Evolutionary conservation across 1,140 invertebrate genomes (phyloP), one percentile per base, ranked within the genome.

Genomic region (Drosophila tristis): DNA sequence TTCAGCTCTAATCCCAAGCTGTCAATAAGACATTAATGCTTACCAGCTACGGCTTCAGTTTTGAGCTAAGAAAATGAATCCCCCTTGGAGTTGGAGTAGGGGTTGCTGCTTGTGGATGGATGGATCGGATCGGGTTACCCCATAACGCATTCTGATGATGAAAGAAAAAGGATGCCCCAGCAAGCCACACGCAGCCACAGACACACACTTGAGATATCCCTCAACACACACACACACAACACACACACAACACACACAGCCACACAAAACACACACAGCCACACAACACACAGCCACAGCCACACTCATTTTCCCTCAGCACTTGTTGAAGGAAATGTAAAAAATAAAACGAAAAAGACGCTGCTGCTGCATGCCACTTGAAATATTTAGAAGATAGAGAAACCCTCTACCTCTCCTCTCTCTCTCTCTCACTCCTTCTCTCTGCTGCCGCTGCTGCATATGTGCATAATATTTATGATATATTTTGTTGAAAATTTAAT

Each of bases 1-100:
- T 82, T 78, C 66, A 13, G 70, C 67, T 89, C 82, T 86, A 86
- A 86, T 86, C 82, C 84, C 56, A 71, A 82, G 82, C 82, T 86
- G 82, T 86, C 82, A 86, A 86, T 86, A 87, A 86, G 82, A 86
- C 84, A 86, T 86, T 86, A 89, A 86, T 78, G 82, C 82, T 68
- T 25, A 31, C 60, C 64, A 70, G 50, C 55, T 72, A 57, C 73
- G 57, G 60, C 63, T 68, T 57, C 50, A 66, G 64, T 39, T 5
- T 39, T 39, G 35, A 39, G 35, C 35, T 13, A 39, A 39, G 35
- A 39, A 39, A 39, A 39, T 13, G 35, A 4, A 39, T 25, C 23
- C 8, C 31, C 3, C 31, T 35, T 35, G 61, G 56, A 13, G 57
- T 35, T 35, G 61, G 56, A 13, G 57, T 25, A 31, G 39, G 26